These are phyloP conservation scores for Melipona beecheii DNA, from an alignment of 2,888 invertebrate genomes.

Conservation along the genomic window DNA sequence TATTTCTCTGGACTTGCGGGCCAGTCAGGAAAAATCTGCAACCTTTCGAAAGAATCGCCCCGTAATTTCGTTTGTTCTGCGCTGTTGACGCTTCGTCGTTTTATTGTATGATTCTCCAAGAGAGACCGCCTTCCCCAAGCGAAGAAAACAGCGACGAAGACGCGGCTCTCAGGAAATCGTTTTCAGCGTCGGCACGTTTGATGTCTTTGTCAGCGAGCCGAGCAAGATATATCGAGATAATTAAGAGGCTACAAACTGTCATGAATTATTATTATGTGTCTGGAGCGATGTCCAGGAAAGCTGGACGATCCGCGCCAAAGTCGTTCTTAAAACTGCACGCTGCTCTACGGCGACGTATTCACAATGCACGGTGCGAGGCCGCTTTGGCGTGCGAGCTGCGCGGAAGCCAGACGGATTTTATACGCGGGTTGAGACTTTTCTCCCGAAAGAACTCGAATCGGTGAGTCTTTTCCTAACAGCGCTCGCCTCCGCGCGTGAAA, in stretches of 20 bases:
- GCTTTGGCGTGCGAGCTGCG: too few relatives aligned
- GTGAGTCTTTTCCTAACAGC: background rate
- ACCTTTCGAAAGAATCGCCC: constrained; percentile 66
- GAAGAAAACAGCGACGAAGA: constrained; percentile 14
- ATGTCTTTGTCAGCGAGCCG: too few relatives aligned
- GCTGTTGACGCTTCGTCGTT: constrained; percentile 69
- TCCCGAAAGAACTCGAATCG: background rate
- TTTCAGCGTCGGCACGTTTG: too few relatives aligned
- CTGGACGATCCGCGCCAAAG: too few relatives aligned
- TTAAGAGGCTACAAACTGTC: too few relatives aligned
- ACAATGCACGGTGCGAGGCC: too few relatives aligned
- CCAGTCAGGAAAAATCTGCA: constrained; percentile 66
- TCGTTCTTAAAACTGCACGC: background rate
- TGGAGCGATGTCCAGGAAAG: too few relatives aligned
- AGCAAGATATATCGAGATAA: too few relatives aligned
- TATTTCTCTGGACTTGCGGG: constrained; percentile 29
- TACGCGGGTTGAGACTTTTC: too few relatives aligned
- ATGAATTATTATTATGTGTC: too few relatives aligned
- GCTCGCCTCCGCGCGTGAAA: background rate
- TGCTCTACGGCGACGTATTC: background rate
- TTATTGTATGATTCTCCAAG: constrained; percentile 60
- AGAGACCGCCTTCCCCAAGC: background rate
- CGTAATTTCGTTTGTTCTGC: constrained; percentile 74
- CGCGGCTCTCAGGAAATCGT: constrained; percentile 21
- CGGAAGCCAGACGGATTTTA: background rate